Percentiles rank a stretch among this genome's conserved stretches.
Evolutionary conservation across 2,113 vertebrate species (phyloP).

Genomic region (Calyptommatus sinebrachiatus): DNA sequence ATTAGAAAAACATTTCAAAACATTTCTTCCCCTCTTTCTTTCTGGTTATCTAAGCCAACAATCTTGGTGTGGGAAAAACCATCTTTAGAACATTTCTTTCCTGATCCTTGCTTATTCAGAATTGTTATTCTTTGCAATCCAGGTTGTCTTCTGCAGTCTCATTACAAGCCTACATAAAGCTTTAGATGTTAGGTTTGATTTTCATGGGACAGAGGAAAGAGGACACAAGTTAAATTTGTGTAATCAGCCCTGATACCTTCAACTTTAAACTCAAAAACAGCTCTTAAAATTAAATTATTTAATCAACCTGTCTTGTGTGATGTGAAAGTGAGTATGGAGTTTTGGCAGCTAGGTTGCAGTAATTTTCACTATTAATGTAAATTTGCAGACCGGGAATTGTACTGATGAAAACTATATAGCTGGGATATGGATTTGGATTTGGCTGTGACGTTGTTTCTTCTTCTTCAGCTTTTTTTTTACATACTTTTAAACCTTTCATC

Average conservation of each 20-base stretch:
- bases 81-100: not conserved
- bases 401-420: not conserved
- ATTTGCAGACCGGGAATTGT: not conserved
- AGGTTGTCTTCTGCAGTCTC: not conserved
- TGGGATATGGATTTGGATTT: not conserved
- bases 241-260: not conserved
- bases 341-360: not conserved
- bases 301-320: not conserved
- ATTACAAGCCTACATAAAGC: not conserved
- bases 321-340: not conserved
- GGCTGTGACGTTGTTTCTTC: not conserved
- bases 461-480: not conserved
- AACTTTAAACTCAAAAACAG: not conserved
- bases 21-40: conserved; percentile 42
- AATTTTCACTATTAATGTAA: not conserved
- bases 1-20: conserved; percentile 70
- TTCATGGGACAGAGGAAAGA: not conserved
- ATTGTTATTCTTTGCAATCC: not conserved
- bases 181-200: not conserved
- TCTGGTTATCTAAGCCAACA: conserved; percentile 27
- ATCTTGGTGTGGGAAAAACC: not conserved
- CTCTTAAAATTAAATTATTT: not conserved
- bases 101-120: not conserved
- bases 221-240: not conserved
- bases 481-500: not conserved